phyloP scores from a whole-genome alignment of 2,797 vertebrate genomes.

The Alfaro cultratus region DNA sequence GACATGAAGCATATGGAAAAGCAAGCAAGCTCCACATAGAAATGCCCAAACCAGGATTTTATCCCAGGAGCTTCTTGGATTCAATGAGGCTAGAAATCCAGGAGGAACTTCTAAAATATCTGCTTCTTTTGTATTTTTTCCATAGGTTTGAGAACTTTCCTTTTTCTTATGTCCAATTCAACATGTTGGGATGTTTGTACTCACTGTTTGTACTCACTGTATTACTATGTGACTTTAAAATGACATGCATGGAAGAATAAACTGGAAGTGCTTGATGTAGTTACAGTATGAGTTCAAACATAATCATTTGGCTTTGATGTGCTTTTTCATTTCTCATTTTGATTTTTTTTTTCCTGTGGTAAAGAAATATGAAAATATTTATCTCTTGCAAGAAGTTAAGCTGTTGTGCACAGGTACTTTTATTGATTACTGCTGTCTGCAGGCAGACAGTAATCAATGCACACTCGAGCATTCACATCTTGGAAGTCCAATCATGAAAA shows the following conservation, averaged over 20 bases:
- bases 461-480: constrained; percentile 27
- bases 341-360: background rate
- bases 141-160: background rate
- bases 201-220: background rate
- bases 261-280: constrained; percentile 11
- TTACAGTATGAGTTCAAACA: background rate
- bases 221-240: background rate
- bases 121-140: background rate
- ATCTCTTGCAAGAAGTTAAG: constrained; percentile 24
- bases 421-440: constrained; percentile 43
- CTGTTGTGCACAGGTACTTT: constrained; percentile 1
- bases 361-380: constrained; percentile 23
- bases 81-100: background rate
- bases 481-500: constrained; percentile 59
- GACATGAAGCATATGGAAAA: background rate
- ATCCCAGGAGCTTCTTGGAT: background rate
- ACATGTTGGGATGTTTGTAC: background rate
- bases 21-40: background rate
- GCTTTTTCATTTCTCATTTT: constrained; percentile 1
- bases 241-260: background rate
- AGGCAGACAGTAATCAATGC: constrained; percentile 53
- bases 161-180: background rate
- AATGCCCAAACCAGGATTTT: background rate
- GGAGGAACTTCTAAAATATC: background rate
- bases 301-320: background rate